These are phyloP conservation scores for Catharus ustulatus DNA, from an alignment of 2,797 vertebrate species.

Conservation along the genomic window DNA sequence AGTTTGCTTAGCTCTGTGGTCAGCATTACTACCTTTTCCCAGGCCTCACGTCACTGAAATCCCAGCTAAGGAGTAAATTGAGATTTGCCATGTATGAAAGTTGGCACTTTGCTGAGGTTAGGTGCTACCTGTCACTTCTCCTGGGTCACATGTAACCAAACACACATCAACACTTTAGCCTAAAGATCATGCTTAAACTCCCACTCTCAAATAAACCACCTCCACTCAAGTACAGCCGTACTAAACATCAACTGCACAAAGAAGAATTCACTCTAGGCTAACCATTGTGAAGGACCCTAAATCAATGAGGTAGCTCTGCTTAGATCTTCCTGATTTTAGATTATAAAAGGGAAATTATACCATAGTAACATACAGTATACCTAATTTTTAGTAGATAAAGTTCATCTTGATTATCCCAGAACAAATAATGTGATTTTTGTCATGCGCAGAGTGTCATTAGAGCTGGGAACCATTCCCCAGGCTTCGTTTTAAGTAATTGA, in stretches of 20 bases:
- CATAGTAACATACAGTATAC: not conserved
- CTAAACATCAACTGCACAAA: not conserved
- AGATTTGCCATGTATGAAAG: not conserved
- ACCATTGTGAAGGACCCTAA: not conserved
- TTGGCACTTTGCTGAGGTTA: not conserved
- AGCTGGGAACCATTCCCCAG: not conserved
- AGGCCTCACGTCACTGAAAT: not conserved
- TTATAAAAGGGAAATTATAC: not conserved
- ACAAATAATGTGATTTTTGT: not conserved
- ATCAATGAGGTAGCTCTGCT: not conserved
- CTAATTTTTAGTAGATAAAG: not conserved
- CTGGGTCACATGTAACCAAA: not conserved
- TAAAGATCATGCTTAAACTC: not conserved
- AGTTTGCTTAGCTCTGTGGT: not conserved
- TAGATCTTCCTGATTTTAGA: not conserved
- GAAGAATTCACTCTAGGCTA: not conserved
- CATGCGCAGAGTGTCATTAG: not conserved
- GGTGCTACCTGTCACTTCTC: not conserved
- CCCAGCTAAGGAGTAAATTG: not conserved
- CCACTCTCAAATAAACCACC: not conserved
- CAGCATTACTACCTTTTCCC: not conserved
- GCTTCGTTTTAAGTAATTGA: not conserved
- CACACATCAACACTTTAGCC: not conserved
- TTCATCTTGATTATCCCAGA: not conserved
- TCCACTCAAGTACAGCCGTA: fast-evolving